A percentile compares a stretch with the other conserved stretches of the same genome.
Evolutionary conservation across 2,797 vertebrate genomes (phyloP).

Genomic region (Hypotaenidia okinawae): DNA sequence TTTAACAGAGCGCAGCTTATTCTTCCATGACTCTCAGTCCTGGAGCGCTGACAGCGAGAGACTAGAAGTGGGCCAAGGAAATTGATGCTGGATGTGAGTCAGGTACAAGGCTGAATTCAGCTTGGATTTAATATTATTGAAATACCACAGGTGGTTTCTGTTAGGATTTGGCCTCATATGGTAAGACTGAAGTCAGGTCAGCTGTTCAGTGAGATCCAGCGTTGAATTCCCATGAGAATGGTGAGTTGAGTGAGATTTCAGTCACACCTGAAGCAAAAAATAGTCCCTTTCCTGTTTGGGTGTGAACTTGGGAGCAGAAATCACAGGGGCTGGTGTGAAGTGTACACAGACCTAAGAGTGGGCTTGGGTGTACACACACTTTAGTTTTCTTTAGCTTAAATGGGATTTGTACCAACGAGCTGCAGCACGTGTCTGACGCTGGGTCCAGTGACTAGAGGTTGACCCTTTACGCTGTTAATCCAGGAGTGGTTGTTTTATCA

Average conservation of each 20-base stretch:
- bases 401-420: conserved; percentile 42
- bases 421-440: neutral
- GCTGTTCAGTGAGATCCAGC: conserved; percentile 44
- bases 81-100: conserved; percentile 50
- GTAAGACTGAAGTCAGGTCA: conserved; percentile 57
- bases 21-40: conserved; percentile 61
- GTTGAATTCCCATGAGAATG: conserved; percentile 48
- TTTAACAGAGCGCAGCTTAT: conserved; percentile 58
- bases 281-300: conserved; percentile 61
- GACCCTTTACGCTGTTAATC: conserved; percentile 43
- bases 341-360: conserved; percentile 36
- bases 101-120: conserved; percentile 65
- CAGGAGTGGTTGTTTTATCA: conserved; percentile 25
- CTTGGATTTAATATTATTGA: conserved; percentile 61
- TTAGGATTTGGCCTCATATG: conserved; percentile 58
- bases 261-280: conserved; percentile 59
- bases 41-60: conserved; percentile 66
- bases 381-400: conserved; percentile 64
- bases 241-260: conserved; percentile 59
- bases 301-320: conserved; percentile 44
- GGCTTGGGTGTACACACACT: neutral
- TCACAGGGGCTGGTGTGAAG: conserved; percentile 19
- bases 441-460: neutral
- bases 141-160: conserved; percentile 69
- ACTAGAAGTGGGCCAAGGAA: conserved; percentile 55